Conservation (phyloP, 2,888 invertebrate genomes). For the Scaptomyza cyrtandrae region DNA sequence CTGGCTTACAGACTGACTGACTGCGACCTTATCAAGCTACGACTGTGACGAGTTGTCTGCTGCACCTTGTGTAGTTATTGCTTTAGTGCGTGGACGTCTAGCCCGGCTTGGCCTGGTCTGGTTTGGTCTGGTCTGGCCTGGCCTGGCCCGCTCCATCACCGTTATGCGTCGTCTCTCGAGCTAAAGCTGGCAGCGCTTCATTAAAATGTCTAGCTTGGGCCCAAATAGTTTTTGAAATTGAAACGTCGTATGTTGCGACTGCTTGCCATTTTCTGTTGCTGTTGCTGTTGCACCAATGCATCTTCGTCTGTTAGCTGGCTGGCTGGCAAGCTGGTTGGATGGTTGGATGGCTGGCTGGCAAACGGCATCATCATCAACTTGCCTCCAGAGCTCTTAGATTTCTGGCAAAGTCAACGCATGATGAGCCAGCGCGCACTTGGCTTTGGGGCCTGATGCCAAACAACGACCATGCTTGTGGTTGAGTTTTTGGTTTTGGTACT, state of each 20-base stretch:
- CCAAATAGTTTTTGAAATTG: conserved; percentile 76
- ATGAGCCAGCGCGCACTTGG: conserved; percentile 41
- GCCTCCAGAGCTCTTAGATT: conserved; percentile 58
- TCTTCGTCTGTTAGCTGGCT: conserved; percentile 55
- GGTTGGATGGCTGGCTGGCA: neutral
- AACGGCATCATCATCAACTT: conserved; percentile 21
- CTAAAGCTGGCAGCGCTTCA: conserved; percentile 65
- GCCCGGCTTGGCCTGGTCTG: conserved; percentile 38
- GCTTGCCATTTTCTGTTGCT: conserved; percentile 36
- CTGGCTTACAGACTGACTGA: conserved; percentile 17
- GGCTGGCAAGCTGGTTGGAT: neutral
- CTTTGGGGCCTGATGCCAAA: conserved; percentile 58
- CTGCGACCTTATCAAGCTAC: conserved; percentile 57
- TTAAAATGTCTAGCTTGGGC: conserved; percentile 77
- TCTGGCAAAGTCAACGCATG: conserved; percentile 63
- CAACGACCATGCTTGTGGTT: conserved; percentile 35
- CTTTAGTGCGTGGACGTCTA: conserved; percentile 59
- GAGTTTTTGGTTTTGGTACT: conserved; percentile 23
- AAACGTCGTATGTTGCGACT: conserved; percentile 71
- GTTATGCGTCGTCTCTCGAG: conserved; percentile 27
- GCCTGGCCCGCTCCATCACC: conserved; percentile 17
- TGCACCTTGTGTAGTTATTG: conserved; percentile 23
- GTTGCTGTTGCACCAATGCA: conserved; percentile 55
- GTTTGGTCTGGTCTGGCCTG: conserved; percentile 31
- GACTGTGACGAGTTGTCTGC: conserved; percentile 51